These are phyloP conservation scores for Drosophila pandora DNA, from an alignment of 1,140 invertebrate species.

Conservation along the genomic window DNA sequence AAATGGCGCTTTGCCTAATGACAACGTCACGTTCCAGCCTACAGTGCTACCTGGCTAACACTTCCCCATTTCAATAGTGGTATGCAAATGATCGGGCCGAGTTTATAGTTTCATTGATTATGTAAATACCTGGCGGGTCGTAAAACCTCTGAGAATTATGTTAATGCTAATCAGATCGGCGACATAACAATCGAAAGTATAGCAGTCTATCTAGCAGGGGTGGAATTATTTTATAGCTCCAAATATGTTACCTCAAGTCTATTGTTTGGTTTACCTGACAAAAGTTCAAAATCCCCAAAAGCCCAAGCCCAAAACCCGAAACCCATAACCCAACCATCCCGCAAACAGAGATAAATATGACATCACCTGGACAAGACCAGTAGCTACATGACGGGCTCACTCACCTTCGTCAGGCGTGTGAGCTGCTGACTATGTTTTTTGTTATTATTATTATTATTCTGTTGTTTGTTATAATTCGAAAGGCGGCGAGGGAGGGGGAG, in stretches of 20 bases:
- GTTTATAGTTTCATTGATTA: constrained; percentile 29
- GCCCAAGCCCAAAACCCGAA: not conserved
- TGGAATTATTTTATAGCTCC: constrained; percentile 5
- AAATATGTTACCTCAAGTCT: constrained; percentile 1
- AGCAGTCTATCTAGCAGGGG: not conserved
- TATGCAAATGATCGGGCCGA: constrained; percentile 18
- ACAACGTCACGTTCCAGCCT: constrained; percentile 66
- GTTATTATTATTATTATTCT: constrained; percentile 8
- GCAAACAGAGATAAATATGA: constrained; percentile 37
- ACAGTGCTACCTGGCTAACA: constrained; percentile 31
- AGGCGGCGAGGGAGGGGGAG: constrained; percentile 8
- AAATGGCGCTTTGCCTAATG: constrained; percentile 73
- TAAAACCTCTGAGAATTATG: constrained; percentile 45
- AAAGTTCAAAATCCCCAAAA: constrained; percentile 11
- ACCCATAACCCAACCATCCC: constrained; percentile 28
- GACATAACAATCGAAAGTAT: constrained; percentile 19
- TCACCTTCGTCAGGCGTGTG: constrained; percentile 40
- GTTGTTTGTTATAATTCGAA: not conserved
- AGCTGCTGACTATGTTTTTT: not conserved
- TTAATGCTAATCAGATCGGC: constrained; percentile 28
- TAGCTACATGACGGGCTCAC: constrained; percentile 31
- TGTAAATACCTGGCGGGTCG: constrained; percentile 33
- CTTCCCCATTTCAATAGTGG: constrained; percentile 12
- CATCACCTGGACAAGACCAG: constrained; percentile 60
- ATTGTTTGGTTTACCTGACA: not conserved